phyloP scores from a whole-genome alignment of 2,888 invertebrate species.

The Electrophaes corylata region DNA sequence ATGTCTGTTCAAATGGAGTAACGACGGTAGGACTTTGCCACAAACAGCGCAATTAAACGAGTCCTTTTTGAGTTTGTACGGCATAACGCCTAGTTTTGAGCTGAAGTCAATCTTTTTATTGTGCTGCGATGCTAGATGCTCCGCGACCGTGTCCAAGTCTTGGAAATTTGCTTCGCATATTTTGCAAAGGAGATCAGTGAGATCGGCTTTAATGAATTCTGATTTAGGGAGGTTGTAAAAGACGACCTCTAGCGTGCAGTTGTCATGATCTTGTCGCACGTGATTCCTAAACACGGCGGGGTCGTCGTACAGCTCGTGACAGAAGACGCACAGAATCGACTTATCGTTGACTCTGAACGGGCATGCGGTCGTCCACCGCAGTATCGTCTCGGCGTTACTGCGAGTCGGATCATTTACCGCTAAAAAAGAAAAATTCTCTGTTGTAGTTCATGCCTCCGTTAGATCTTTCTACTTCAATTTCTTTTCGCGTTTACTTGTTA shows the following conservation, averaged over 20 bases:
- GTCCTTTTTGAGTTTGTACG: conserved; percentile 63
- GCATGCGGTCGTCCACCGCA: conserved; percentile 72
- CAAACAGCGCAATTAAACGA: conserved; percentile 66
- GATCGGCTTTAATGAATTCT: conserved; percentile 72
- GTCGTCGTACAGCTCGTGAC: conserved; percentile 70
- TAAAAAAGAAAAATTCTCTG: conserved; percentile 71
- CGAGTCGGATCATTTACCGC: conserved; percentile 71
- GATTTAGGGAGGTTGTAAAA: conserved; percentile 69
- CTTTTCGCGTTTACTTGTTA: background rate
- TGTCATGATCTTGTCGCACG: conserved; percentile 66
- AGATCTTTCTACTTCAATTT: conserved; percentile 12
- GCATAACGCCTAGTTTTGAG: conserved; percentile 70
- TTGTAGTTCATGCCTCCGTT: conserved; percentile 36
- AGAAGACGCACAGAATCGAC: conserved; percentile 75
- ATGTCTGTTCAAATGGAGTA: conserved; percentile 70
- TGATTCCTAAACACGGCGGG: conserved; percentile 64
- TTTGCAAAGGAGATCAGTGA: conserved; percentile 65
- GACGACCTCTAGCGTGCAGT: conserved; percentile 65
- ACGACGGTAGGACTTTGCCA: conserved; percentile 62
- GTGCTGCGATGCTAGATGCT: conserved; percentile 58
- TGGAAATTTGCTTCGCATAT: conserved; percentile 51
- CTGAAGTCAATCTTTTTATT: conserved; percentile 50
- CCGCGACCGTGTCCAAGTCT: conserved; percentile 56
- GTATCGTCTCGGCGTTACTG: conserved; percentile 68
- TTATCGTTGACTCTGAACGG: conserved; percentile 77